These are phyloP conservation scores for Campoletis raptor DNA, from an alignment of 2,888 invertebrate genomes.

Conservation along the genomic window DNA sequence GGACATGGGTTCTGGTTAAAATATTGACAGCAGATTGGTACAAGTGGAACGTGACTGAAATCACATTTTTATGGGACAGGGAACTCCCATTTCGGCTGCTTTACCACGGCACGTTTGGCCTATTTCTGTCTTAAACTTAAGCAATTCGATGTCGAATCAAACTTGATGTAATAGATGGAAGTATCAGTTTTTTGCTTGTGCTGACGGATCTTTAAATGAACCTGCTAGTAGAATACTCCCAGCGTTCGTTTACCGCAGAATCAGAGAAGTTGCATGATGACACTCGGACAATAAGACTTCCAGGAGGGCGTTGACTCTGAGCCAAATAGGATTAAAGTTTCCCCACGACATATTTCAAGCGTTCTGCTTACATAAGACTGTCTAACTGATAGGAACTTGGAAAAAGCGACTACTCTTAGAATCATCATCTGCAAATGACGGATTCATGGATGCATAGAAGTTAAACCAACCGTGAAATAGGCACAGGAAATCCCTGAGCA, in stretches of 20 bases:
- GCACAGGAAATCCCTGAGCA: conserved; percentile 87
- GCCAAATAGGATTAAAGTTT: neutral
- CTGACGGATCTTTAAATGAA: neutral
- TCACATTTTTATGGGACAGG: conserved; percentile 46
- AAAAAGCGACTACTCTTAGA: neutral
- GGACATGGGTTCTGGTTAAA: conserved; percentile 88
- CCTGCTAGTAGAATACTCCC: neutral
- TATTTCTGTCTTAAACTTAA: neutral
- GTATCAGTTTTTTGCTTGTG: neutral
- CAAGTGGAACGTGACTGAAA: neutral
- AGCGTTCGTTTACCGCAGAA: neutral
- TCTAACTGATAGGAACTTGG: neutral
- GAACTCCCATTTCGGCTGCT: conserved; percentile 1
- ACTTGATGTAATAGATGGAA: neutral
- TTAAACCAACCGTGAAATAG: conserved; percentile 81
- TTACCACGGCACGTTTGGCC: neutral
- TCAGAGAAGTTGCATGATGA: neutral
- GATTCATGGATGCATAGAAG: conserved; percentile 8
- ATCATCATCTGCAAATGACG: neutral
- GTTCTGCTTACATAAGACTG: neutral
- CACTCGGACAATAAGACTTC: neutral
- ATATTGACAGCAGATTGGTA: conserved; percentile 21
- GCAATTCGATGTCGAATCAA: neutral
- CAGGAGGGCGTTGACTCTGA: neutral
- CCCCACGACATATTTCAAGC: neutral